Conservation (phyloP, 2,113 vertebrate genomes). For the Oncorhynchus keta region DNA sequence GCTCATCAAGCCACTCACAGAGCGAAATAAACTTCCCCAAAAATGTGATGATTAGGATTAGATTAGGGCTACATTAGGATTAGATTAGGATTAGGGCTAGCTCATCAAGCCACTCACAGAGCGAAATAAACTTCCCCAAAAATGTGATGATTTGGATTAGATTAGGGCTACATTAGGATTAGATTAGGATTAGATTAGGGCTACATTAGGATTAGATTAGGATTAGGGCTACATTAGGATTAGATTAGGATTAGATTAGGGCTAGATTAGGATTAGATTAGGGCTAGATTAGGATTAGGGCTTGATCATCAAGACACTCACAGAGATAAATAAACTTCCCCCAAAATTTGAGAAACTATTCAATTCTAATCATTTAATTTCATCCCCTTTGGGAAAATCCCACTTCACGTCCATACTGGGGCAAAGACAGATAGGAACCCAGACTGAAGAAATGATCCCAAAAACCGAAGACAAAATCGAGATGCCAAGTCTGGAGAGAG, state of each 20-base stretch:
- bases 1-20: too few species aligned
- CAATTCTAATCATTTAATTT: conserved; percentile 2
- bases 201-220: neutral
- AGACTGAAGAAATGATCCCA: neutral
- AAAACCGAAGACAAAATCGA: neutral
- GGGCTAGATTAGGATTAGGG: conserved; percentile 15
- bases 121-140: too few species aligned
- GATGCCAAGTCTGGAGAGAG: neutral
- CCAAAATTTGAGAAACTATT: neutral
- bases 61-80: too few species aligned
- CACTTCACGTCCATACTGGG: neutral
- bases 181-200: conserved; percentile 17
- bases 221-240: conserved; percentile 1
- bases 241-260: conserved; percentile 10
- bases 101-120: too few species aligned
- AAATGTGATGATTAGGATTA: too few species aligned
- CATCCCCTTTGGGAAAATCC: conserved; percentile 6
- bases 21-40: too few species aligned
- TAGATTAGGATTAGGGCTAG: too few species aligned
- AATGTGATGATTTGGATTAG: too few species aligned
- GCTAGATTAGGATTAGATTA: conserved; percentile 7
- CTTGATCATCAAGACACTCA: neutral
- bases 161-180: too few species aligned
- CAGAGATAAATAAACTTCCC: neutral
- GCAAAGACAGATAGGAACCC: neutral